phyloP scores from a whole-genome alignment of 1,140 invertebrate species.

The Heliconius himera region DNA sequence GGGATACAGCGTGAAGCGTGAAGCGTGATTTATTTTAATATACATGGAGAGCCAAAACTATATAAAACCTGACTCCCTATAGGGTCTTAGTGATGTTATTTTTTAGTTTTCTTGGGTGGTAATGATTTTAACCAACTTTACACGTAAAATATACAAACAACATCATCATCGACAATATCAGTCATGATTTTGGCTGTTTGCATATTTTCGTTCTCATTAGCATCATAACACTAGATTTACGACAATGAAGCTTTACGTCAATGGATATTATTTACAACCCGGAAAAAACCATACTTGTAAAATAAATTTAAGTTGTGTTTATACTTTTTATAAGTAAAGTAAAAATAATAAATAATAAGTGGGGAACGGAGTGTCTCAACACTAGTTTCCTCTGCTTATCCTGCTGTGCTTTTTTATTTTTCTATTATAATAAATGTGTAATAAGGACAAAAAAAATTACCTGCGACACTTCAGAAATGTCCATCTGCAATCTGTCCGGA shows the following conservation, averaged over 20 bases:
- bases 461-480: conserved; percentile 79
- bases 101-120: not conserved
- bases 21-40: no score
- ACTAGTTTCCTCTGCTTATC: no score
- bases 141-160: not conserved
- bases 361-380: no score
- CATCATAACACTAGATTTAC: not conserved
- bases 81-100: not conserved
- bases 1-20: no score
- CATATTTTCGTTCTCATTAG: not conserved
- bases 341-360: not conserved
- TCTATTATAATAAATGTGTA: not conserved
- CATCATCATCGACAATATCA: not conserved
- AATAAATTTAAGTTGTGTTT: not conserved
- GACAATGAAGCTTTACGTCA: not conserved
- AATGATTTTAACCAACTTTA: not conserved
- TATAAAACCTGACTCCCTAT: not conserved
- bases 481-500: conserved; percentile 80
- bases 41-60: no score
- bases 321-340: not conserved
- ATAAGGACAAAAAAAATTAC: conserved; percentile 40
- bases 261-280: not conserved
- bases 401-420: no score
- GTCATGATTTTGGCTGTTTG: not conserved
- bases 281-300: not conserved